Evolutionary conservation across 2,113 vertebrate genomes (phyloP).

Genomic region (Nipponia nippon): DNA sequence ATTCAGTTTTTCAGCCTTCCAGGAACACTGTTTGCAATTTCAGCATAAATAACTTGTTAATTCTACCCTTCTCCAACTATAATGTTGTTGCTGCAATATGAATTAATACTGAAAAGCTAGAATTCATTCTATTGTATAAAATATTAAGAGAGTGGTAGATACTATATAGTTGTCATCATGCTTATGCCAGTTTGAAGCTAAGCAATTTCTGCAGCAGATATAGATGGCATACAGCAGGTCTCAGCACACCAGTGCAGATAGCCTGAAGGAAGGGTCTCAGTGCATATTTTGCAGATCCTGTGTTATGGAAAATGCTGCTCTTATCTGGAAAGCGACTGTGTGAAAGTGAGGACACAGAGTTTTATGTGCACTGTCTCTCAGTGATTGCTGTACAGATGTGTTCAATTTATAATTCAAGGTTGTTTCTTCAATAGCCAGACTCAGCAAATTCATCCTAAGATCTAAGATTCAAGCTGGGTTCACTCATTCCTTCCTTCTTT

Average conservation of each 20-base stretch:
- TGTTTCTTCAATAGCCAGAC: not conserved
- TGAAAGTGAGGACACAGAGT: not conserved
- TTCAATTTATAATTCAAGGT: not conserved
- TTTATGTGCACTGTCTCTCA: not conserved
- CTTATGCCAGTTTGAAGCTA: not conserved
- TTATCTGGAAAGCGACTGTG: not conserved
- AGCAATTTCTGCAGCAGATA: not conserved
- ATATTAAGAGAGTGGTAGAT: not conserved
- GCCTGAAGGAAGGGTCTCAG: not conserved
- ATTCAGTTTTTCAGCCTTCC: constrained; percentile 32
- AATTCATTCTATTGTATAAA: not conserved
- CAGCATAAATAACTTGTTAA: constrained; percentile 37
- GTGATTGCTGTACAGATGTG: not conserved
- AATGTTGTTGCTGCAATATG: not conserved
- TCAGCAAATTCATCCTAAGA: not conserved
- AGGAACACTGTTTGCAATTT: constrained; percentile 9
- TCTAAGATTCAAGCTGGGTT: not conserved
- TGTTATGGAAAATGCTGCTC: not conserved
- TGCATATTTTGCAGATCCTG: not conserved
- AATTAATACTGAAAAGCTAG: constrained; percentile 46
- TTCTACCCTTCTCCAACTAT: not conserved
- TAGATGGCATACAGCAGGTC: not conserved
- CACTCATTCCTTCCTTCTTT: not conserved
- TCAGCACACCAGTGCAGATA: not conserved
- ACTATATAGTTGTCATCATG: not conserved